These are phyloP conservation scores for Muraenolepis orangiensis DNA, from an alignment of 2,797 vertebrate species.

Conservation along the genomic window DNA sequence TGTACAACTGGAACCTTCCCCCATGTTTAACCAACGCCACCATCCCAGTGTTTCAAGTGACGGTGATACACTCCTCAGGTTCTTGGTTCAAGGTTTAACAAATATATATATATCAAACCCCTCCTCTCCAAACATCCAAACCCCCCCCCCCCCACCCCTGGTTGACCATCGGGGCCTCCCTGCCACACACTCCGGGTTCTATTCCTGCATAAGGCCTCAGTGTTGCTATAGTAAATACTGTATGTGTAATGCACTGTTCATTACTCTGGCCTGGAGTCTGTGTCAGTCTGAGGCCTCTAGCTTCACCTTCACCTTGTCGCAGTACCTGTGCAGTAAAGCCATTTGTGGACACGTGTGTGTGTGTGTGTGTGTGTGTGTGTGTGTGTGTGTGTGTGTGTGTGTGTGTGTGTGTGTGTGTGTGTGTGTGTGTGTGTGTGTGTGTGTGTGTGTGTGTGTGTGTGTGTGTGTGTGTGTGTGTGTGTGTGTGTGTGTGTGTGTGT, in stretches of 20 bases:
- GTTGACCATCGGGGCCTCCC: conserved; percentile 36
- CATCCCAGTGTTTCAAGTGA: neutral
- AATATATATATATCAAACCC: no score
- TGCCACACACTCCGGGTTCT: conserved; percentile 50
- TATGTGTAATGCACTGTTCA: neutral
- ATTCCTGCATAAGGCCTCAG: conserved; percentile 5
- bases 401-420: conserved; percentile 17
- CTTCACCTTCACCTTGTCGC: conserved; percentile 48
- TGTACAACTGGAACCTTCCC: conserved; percentile 33
- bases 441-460: conserved; percentile 23
- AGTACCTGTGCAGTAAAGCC: conserved; percentile 72
- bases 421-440: conserved; percentile 26
- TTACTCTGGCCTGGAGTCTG: conserved; percentile 51
- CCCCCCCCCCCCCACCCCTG: conserved; percentile 21
- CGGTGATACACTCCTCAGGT: neutral
- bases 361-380: conserved; percentile 6
- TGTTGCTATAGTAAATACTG: neutral
- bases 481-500: conserved; percentile 7
- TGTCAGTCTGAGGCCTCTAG: conserved; percentile 37
- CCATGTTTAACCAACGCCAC: conserved; percentile 33
- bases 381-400: conserved; percentile 1
- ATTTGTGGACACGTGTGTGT: conserved; percentile 59
- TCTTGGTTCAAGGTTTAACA: neutral
- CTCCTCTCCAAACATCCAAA: neutral
- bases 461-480: conserved; percentile 11